phyloP scores from a whole-genome alignment of 2,888 invertebrate genomes.

The Leucozona laternaria region DNA sequence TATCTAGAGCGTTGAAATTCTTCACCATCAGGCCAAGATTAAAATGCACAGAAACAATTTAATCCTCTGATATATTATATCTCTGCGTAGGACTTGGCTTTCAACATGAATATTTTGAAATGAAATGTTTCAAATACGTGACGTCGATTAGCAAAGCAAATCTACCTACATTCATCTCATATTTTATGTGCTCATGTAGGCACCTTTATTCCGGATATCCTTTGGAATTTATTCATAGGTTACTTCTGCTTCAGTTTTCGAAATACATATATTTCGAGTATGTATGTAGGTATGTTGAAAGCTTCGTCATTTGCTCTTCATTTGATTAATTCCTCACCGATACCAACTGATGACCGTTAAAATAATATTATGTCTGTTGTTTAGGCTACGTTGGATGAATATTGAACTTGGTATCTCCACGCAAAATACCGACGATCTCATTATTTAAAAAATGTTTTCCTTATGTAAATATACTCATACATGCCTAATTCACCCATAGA shows the following conservation, averaged over 20 bases:
- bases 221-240: background rate
- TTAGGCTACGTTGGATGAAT: slow-evolving; percentile 45
- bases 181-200: background rate
- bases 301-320: slow-evolving; percentile 6
- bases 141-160: slow-evolving; percentile 65
- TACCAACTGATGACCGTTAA: slow-evolving; percentile 61
- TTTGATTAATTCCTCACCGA: slow-evolving; percentile 57
- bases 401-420: slow-evolving; percentile 11
- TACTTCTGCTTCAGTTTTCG: background rate
- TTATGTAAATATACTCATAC: too few relatives aligned
- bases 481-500: too few relatives aligned
- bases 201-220: background rate
- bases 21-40: slow-evolving; percentile 4
- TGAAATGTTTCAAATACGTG: slow-evolving; percentile 66
- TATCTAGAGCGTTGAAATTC: too few relatives aligned
- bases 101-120: slow-evolving; percentile 59
- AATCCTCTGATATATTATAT: slow-evolving; percentile 53
- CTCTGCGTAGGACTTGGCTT: slow-evolving; percentile 52
- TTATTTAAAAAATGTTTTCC: background rate
- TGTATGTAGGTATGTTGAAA: background rate
- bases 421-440: background rate
- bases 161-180: slow-evolving; percentile 40
- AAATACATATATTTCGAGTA: background rate
- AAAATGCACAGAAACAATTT: slow-evolving; percentile 49
- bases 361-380: slow-evolving; percentile 56